A percentile compares a stretch with the other conserved stretches of the same genome.
Conservation (phyloP, 2,113 vertebrate species). For the Zapornia atra region DNA sequence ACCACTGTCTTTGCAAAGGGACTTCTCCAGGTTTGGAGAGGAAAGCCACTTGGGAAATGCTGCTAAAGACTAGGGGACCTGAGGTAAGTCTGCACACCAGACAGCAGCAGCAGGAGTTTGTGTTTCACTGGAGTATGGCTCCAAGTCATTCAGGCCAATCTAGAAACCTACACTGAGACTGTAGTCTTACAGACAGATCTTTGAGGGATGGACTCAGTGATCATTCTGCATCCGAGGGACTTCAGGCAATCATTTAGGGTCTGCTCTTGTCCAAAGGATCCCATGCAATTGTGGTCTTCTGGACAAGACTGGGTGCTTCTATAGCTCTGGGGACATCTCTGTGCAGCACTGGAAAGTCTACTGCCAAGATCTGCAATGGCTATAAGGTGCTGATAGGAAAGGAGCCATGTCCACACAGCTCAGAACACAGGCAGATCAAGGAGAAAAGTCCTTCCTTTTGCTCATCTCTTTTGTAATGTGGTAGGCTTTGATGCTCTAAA, state of each 20-base stretch:
- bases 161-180: not conserved
- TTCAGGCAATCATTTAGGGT: not conserved
- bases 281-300: not conserved
- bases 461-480: not conserved
- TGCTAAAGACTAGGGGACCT: not conserved
- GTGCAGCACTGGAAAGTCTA: not conserved
- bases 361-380: not conserved
- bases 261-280: not conserved
- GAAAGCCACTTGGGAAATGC: not conserved
- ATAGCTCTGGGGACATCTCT: not conserved
- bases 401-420: not conserved
- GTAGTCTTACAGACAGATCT: not conserved
- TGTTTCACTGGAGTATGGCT: not conserved
- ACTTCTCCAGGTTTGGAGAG: not conserved
- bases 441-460: not conserved
- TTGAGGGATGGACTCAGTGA: not conserved
- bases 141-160: not conserved
- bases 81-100: not conserved
- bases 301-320: not conserved
- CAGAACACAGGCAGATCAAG: not conserved
- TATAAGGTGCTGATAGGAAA: not conserved
- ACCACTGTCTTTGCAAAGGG: not conserved
- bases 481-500: not conserved
- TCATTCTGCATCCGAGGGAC: not conserved
- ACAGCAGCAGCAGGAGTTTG: not conserved